A percentile compares a stretch with the other conserved stretches of the same genome.
These are phyloP conservation scores for Larimichthys polyactis DNA, from an alignment of 2,113 vertebrate species.

Conservation along the genomic window DNA sequence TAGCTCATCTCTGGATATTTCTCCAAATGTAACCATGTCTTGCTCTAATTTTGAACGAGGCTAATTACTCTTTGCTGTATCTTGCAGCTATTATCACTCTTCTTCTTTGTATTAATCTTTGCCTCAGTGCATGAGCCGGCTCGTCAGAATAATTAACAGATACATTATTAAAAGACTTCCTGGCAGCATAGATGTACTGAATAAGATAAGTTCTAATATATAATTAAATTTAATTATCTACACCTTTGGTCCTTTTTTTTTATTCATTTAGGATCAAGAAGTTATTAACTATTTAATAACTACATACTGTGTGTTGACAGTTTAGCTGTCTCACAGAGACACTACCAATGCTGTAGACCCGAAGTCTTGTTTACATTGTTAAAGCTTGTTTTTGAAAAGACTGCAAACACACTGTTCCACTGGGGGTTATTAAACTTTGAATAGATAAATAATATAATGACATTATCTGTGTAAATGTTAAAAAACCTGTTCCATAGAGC, in stretches of 20 bases:
- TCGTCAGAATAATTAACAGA: slow-evolving; percentile 32
- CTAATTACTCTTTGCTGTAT: slow-evolving; percentile 25
- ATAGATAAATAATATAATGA: background rate
- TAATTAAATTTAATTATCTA: slow-evolving; percentile 34
- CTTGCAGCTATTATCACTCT: slow-evolving; percentile 18
- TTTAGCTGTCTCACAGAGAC: no score
- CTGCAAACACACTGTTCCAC: background rate
- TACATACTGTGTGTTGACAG: background rate
- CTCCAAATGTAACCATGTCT: background rate
- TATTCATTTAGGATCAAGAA: background rate
- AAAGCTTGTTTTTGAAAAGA: background rate
- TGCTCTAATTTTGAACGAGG: slow-evolving; percentile 15
- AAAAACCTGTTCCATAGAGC: background rate
- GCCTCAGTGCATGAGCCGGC: slow-evolving; percentile 1
- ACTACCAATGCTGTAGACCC: no score
- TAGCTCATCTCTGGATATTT: background rate
- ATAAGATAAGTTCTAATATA: slow-evolving; percentile 6
- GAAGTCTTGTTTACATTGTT: no score
- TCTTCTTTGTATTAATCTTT: slow-evolving; percentile 33
- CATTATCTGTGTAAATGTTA: background rate
- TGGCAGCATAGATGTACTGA: slow-evolving; percentile 14
- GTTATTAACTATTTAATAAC: slow-evolving; percentile 9
- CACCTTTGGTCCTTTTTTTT: background rate
- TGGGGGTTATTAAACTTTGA: background rate
- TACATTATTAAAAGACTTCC: slow-evolving; percentile 54